phyloP scores from a whole-genome alignment of 1,140 invertebrate genomes.

The Bombyx mori region ASM3026992v2 NC_085133.1:2865001-2865500 shows the following conservation, averaged over 20 bases:
- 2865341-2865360: slow-evolving; percentile 61
- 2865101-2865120: slow-evolving; percentile 72
- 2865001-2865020: slow-evolving; percentile 70
- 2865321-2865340: slow-evolving; percentile 54
- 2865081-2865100: slow-evolving; percentile 70
- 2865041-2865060: slow-evolving; percentile 66
- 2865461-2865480: slow-evolving; percentile 63
- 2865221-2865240: slow-evolving; percentile 55
- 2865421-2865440: slow-evolving; percentile 39
- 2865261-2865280: slow-evolving; percentile 38
- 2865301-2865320: slow-evolving; percentile 63
- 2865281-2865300: slow-evolving; percentile 36
- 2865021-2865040: slow-evolving; percentile 69
- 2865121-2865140: slow-evolving; percentile 71
- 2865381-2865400: slow-evolving; percentile 33
- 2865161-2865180: slow-evolving; percentile 54
- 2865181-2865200: slow-evolving; percentile 62
- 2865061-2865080: slow-evolving; percentile 70
- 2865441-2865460: slow-evolving; percentile 70
- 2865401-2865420: slow-evolving; percentile 53
- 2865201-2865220: slow-evolving; percentile 61
- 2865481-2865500: slow-evolving; percentile 62
- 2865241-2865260: slow-evolving; percentile 38
- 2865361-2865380: slow-evolving; percentile 65
- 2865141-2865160: slow-evolving; percentile 61